Percentiles rank a stretch among this genome's conserved stretches.
Evolutionary conservation across 1,140 invertebrate species (phyloP).

Genomic region (Hirudo medicinalis): DNA sequence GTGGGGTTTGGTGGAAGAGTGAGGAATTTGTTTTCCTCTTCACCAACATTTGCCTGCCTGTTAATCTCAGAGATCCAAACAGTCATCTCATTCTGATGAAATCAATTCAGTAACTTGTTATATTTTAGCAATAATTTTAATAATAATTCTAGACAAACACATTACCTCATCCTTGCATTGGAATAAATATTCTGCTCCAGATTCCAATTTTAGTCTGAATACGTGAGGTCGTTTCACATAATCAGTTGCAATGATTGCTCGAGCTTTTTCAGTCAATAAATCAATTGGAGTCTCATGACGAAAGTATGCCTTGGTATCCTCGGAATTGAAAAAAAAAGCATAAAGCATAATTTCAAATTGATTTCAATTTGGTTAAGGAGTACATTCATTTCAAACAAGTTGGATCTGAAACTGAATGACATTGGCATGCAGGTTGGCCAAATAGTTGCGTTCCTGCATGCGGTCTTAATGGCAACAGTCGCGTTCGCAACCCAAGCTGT

Average conservation of each 20-base stretch:
- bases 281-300: slow-evolving; percentile 75
- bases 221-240: slow-evolving; percentile 98
- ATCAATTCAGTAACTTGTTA: not conserved
- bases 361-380: too few relatives aligned
- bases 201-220: slow-evolving; percentile 72
- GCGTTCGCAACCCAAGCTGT: too few relatives aligned
- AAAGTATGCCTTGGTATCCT: slow-evolving; percentile 69
- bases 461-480: too few relatives aligned
- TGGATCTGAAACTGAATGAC: too few relatives aligned
- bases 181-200: slow-evolving; percentile 89
- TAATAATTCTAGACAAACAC: not conserved
- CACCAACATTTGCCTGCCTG: slow-evolving; percentile 45
- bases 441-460: too few relatives aligned
- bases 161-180: slow-evolving; percentile 79
- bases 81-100: slow-evolving; percentile 60
- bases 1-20: slow-evolving; percentile 58
- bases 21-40: slow-evolving; percentile 50
- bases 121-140: not conserved
- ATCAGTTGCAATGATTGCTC: slow-evolving; percentile 71
- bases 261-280: slow-evolving; percentile 55
- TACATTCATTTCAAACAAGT: too few relatives aligned
- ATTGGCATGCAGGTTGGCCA: too few relatives aligned
- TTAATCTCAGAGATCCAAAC: slow-evolving; percentile 66
- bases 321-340: too few relatives aligned
- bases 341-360: too few relatives aligned